phyloP scores from a whole-genome alignment of 1,140 invertebrate species.

The Ips typographus region DNA sequence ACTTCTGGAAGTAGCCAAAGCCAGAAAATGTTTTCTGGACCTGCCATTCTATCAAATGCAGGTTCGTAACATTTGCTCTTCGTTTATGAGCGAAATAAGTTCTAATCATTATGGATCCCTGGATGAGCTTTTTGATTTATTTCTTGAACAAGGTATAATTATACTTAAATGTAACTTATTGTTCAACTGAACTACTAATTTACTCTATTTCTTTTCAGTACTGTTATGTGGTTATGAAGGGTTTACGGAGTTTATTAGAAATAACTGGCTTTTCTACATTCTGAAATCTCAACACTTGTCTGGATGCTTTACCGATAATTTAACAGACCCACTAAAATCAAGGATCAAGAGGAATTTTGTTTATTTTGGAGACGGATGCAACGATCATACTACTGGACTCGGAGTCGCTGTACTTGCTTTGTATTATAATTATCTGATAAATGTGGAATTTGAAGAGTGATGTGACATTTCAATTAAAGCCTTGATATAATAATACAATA shows the following conservation, averaged over 20 bases:
- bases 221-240: conserved; percentile 45
- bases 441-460: background rate
- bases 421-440: conserved; percentile 38
- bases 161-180: background rate
- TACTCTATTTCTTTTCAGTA: conserved; percentile 30
- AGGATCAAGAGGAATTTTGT: conserved; percentile 36
- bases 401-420: conserved; percentile 40
- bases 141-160: conserved; percentile 42
- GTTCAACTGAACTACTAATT: background rate
- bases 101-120: conserved; percentile 21
- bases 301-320: conserved; percentile 40
- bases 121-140: conserved; percentile 42
- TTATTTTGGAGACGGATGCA: conserved; percentile 42
- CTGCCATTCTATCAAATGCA: conserved; percentile 19
- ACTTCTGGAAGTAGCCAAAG: conserved; percentile 38
- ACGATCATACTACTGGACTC: conserved; percentile 45
- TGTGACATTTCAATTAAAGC: no score
- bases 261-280: conserved; percentile 38
- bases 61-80: conserved; percentile 31
- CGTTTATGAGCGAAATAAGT: conserved; percentile 36
- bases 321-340: conserved; percentile 21
- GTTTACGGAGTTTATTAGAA: conserved; percentile 39
- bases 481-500: no score
- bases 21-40: conserved; percentile 34
- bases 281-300: conserved; percentile 38